Evolutionary conservation across 2,113 vertebrate genomes (phyloP).

Genomic region (Rhizomys pruinosus): DNA sequence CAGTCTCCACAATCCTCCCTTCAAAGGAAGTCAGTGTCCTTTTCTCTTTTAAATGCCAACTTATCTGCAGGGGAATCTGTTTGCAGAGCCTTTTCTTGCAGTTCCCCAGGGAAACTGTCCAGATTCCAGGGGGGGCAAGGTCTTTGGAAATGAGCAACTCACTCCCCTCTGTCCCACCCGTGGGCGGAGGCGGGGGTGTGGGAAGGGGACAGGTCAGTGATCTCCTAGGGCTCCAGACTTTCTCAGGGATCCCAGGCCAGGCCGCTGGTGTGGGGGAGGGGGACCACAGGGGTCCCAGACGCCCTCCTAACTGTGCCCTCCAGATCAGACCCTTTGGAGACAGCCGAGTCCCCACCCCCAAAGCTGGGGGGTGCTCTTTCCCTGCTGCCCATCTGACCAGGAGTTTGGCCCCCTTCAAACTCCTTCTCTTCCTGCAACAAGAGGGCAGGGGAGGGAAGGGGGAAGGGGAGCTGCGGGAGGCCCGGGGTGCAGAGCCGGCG

Average conservation of each 20-base stretch:
- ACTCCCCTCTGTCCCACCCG: not conserved
- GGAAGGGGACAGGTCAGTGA: not conserved
- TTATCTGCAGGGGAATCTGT: constrained; percentile 76
- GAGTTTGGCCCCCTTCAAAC: constrained; percentile 27
- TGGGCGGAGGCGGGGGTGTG: no score
- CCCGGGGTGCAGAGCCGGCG: not conserved
- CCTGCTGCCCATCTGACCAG: not conserved
- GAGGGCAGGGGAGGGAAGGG: not conserved
- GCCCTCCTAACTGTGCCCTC: not conserved
- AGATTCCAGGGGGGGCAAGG: constrained; percentile 70
- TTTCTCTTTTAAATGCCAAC: constrained; percentile 76
- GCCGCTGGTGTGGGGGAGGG: not conserved
- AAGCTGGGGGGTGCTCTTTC: not conserved
- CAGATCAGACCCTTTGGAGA: not conserved
- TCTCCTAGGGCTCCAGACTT: not conserved
- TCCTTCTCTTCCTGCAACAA: not conserved
- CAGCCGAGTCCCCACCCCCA: not conserved
- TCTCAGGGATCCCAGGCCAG: not conserved
- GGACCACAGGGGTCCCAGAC: not conserved
- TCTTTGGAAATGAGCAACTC: constrained; percentile 57
- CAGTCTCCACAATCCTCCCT: constrained; percentile 36
- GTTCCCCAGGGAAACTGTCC: constrained; percentile 76
- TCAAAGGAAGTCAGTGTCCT: constrained; percentile 79
- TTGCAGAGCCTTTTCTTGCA: constrained; percentile 60
- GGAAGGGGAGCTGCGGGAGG: not conserved